Evolutionary conservation across 2,888 invertebrate species (phyloP), one percentile per base, ranked within the genome.

Genomic region (Mesorhabditis sp.): DNA sequence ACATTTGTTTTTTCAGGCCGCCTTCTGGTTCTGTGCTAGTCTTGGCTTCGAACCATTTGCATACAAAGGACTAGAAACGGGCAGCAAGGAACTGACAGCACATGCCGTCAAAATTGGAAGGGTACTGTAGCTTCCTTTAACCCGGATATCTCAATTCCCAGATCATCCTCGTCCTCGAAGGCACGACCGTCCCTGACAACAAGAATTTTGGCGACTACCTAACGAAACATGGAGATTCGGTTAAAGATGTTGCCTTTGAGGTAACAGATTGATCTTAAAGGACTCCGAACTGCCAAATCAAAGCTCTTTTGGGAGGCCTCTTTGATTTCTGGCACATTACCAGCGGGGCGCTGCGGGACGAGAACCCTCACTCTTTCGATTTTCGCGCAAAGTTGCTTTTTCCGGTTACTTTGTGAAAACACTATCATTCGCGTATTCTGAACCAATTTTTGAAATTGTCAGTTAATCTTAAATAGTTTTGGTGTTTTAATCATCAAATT

Each of bases 31-130:
- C 87, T 91, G 93, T 74, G 90, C 92, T 0, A 90, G 94, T 70
- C 90, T 98, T 87, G 98, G 97, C 58, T 98, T 98, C 86, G 91
- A 94, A 86, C 93, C 93, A 1, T 88, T 93, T 75, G 94, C 92
- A 4, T 98, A 95, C 88, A 91, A 91, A 86, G 98, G 98, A 43
- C 88, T 98, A 80, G 98, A 98, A 89, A 98, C 96, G 1, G 95
- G 88, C 5, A 87, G 94, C 72, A 90, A 97, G 80, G 88, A 91
- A 85, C 90, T 90, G 69, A 93, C 92, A 4, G 90, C 92, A 10
- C 93, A 97, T 88, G 97, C 91, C 50, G 92, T 50, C 10, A 50
- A 50, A 50, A 28, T 28, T 28, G 28, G 28, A 28, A 28, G 28
- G 28, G 28, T 28, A n/a, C n/a, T n/a, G n/a, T n/a, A n/a, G n/a